phyloP scores from a whole-genome alignment of 2,888 invertebrate species.

The Chrysomela aeneicollis region DNA sequence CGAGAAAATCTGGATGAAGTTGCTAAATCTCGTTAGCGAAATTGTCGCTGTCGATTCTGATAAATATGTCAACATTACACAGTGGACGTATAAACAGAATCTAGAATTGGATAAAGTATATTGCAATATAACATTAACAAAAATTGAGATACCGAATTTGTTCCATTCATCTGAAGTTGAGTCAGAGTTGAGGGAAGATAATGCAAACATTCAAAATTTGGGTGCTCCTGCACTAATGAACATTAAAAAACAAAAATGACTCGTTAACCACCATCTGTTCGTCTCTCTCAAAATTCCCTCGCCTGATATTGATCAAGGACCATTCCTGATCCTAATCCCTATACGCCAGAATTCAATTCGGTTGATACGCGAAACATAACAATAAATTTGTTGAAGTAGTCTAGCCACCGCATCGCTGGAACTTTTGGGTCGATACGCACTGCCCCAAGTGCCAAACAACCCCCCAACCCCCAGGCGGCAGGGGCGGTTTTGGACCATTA shows the following conservation, averaged over 20 bases:
- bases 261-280: neutral
- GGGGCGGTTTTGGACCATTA: constrained; percentile 15
- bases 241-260: no score
- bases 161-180: no score
- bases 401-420: constrained; percentile 54
- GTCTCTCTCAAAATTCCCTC: neutral
- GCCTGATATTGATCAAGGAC: neutral
- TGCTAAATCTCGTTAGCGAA: neutral
- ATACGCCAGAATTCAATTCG: constrained; percentile 49
- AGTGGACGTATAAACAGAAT: no score
- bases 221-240: no score
- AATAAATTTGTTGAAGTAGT: constrained; percentile 54
- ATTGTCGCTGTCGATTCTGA: neutral
- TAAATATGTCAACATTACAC: neutral
- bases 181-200: no score
- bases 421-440: constrained; percentile 50
- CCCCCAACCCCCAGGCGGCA: constrained; percentile 30
- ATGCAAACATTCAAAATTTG: no score
- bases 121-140: no score
- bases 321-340: neutral
- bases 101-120: no score
- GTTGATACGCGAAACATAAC: constrained; percentile 52
- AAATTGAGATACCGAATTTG: no score
- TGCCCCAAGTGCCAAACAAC: constrained; percentile 25
- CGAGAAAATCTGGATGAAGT: neutral